Evolutionary conservation across 2,888 invertebrate species (phyloP), one percentile per base, ranked within the genome.

Genomic region (Saturnia japonica): DNA sequence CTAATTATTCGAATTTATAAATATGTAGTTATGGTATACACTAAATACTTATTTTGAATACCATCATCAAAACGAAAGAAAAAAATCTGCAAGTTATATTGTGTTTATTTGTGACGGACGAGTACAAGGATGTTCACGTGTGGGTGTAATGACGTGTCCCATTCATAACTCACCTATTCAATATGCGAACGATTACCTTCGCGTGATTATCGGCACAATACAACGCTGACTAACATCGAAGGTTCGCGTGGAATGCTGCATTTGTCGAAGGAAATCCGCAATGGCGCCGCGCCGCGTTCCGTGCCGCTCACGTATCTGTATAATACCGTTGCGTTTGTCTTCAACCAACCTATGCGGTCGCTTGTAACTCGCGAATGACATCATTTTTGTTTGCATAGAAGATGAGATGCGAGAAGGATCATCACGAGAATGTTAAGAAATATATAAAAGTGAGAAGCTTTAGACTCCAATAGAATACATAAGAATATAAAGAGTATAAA

Each of bases 241-340:
- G 88, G 85, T 86, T 84, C 87, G 90, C 85, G 72, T 79, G 88
- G 92, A 91, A 93, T 93, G 89, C 81, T 88, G 90, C 90, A 89
- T 85, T 84, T 82, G 85, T 82, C 88, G 89, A 88, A 91, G 91
- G 93, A 93, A 92, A 93, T 93, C 92, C 92, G 94, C 90, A 85
- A 87, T 82, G 88, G 89, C 88, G 90, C 88, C 86, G 86, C 83
- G 90, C 88, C 86, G 86, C 83, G 89, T 88, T 90, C 88, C 86
- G 86, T 83, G 90, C 88, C 86, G 86, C 83, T 79, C 83, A 81
- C 78, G 83, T 87, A 85, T 86, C 85, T 86, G 86, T 83, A 82
- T 83, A 83, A 78, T 75, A 75, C n/a, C 47, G 71, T 64, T 60
- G 51, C 47, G 70, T 62, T 57, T 34, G 67, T 57, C 67, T 57